Percentiles rank a stretch among this genome's conserved stretches.
These are phyloP conservation scores for Schrankia costaestrigalis DNA, from an alignment of 2,888 invertebrate species.

Conservation along the genomic window DNA sequence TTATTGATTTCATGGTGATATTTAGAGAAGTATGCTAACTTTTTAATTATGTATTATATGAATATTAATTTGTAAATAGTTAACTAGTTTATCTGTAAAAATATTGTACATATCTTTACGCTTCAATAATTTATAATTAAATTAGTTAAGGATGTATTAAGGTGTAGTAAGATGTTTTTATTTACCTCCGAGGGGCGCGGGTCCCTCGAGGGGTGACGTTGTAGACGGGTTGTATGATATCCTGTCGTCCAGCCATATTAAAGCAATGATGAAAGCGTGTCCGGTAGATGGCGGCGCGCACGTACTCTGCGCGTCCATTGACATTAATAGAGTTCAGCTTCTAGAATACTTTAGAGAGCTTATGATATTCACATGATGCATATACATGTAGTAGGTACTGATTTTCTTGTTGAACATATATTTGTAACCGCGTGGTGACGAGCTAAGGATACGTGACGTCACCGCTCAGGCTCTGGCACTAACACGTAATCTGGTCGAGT, in stretches of 20 bases:
- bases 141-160: conserved; percentile 58
- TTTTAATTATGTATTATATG: conserved; percentile 79
- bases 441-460: no score
- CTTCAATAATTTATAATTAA: conserved; percentile 78
- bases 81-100: conserved; percentile 79
- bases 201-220: no score
- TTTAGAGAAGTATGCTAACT: conserved; percentile 76
- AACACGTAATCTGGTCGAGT: no score
- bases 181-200: no score
- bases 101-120: conserved; percentile 81
- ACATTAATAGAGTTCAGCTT: conserved; percentile 63
- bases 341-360: conserved; percentile 65
- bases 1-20: conserved; percentile 79
- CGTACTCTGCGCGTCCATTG: conserved; percentile 33
- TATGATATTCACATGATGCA: conserved; percentile 54
- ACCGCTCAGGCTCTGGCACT: no score
- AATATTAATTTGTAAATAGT: conserved; percentile 81
- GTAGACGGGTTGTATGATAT: no score
- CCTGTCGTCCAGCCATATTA: no score
- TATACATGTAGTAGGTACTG: conserved; percentile 65
- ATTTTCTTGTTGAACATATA: conserved; percentile 66
- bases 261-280: not conserved
- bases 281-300: conserved; percentile 18
- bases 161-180: no score
- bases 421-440: no score